Percentiles rank a stretch among this genome's conserved stretches.
phyloP scores from a whole-genome alignment of 53 echinoderm and acorn worm species.

The Zoroaster sp. region DNA sequence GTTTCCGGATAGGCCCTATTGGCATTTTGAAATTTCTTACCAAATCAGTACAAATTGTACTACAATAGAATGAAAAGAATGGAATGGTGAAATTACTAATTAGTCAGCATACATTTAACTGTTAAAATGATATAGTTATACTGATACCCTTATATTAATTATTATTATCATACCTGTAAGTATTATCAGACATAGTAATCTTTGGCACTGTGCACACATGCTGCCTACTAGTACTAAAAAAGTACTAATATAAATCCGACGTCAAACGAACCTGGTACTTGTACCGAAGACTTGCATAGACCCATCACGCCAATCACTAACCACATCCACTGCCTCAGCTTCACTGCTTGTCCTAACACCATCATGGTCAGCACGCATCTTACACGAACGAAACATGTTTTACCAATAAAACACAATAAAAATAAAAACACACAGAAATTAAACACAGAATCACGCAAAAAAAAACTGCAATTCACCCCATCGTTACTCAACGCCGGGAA shows the following conservation, averaged over 20 bases:
- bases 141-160: too few species aligned
- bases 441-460: neutral
- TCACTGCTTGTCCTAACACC: neutral
- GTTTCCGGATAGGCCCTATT: too few species aligned
- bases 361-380: neutral
- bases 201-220: neutral
- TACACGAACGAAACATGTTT: neutral
- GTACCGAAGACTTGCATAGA: slow-evolving; percentile 44
- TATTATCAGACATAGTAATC: too few species aligned
- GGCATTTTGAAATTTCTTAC: too few species aligned
- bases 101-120: too few species aligned
- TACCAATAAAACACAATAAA: neutral
- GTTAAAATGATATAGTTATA: too few species aligned
- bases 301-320: slow-evolving; percentile 29
- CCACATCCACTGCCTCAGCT: neutral
- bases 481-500: neutral
- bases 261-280: neutral
- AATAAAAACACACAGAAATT: neutral
- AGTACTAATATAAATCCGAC: neutral
- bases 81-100: too few species aligned
- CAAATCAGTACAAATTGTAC: too few species aligned
- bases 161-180: too few species aligned
- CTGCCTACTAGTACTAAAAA: neutral
- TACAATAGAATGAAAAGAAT: too few species aligned
- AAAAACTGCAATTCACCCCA: neutral